phyloP scores from a whole-genome alignment of 2,113 vertebrate genomes.

The Bufo gargarizans region DNA sequence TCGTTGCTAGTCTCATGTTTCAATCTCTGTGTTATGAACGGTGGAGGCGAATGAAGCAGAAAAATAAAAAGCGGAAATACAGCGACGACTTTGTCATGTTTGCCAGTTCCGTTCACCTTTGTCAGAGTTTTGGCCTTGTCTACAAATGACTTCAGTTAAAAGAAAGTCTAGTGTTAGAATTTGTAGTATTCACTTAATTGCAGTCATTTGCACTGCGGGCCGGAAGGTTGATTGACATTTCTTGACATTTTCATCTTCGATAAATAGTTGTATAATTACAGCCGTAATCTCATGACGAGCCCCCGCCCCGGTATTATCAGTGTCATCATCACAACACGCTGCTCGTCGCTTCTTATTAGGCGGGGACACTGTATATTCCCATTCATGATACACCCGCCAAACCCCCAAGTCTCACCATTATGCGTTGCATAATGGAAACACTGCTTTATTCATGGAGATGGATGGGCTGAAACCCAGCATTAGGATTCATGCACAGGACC shows the following conservation, averaged over 20 bases:
- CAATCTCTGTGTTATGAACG: background rate
- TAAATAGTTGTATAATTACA: slow-evolving; percentile 36
- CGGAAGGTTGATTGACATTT: slow-evolving; percentile 23
- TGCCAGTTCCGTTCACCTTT: background rate
- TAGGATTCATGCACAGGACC: background rate
- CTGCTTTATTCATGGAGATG: background rate
- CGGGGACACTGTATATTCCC: background rate
- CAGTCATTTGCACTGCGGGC: background rate
- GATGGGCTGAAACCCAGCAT: background rate
- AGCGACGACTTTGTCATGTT: background rate
- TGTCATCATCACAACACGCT: slow-evolving; percentile 25
- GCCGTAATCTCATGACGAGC: slow-evolving; percentile 31
- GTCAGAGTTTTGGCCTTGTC: slow-evolving; percentile 22
- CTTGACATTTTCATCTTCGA: slow-evolving; percentile 31
- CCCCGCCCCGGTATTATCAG: slow-evolving; percentile 37
- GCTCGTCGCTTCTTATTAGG: slow-evolving; percentile 1
- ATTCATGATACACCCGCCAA: background rate
- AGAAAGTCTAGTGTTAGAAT: background rate
- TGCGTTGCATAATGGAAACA: background rate
- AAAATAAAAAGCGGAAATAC: background rate
- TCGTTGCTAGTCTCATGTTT: background rate
- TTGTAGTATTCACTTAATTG: background rate
- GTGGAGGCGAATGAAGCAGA: background rate
- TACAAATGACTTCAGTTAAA: slow-evolving; percentile 4
- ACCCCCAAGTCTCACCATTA: background rate